phyloP scores from a whole-genome alignment of 92 coral and sea anemone genomes.

The Pocillopora meandrina region DNA sequence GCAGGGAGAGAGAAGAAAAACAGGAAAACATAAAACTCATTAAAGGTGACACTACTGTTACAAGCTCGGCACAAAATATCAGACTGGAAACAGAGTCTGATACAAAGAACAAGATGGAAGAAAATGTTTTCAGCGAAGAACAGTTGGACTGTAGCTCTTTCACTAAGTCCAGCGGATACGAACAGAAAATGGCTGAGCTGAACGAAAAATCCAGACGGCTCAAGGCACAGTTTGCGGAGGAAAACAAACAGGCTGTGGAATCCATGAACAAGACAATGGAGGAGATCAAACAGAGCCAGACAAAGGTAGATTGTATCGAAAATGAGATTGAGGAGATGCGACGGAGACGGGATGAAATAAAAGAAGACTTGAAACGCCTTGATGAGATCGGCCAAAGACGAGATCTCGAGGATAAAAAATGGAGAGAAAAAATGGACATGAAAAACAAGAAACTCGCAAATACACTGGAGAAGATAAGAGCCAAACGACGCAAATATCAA shows the following conservation, averaged over 20 bases:
- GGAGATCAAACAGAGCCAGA: slow-evolving; percentile 4
- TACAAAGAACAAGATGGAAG: neutral
- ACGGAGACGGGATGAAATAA: neutral
- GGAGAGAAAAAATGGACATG: slow-evolving; percentile 5
- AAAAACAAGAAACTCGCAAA: neutral
- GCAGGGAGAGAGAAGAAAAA: slow-evolving; percentile 6
- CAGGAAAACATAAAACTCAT: no score
- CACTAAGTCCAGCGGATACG: neutral
- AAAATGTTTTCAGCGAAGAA: neutral
- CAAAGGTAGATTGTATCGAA: neutral
- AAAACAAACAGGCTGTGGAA: neutral
- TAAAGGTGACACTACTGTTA: neutral
- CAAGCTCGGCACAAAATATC: neutral
- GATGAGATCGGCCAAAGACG: slow-evolving; percentile 2
- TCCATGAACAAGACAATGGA: neutral
- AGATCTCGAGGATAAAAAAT: slow-evolving; percentile 19
- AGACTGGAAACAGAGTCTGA: neutral
- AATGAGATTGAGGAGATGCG: slow-evolving; percentile 1
- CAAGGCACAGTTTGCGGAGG: slow-evolving; percentile 19
- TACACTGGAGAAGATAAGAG: slow-evolving; percentile 17
- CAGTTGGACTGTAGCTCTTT: neutral
- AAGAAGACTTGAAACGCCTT: slow-evolving; percentile 1
- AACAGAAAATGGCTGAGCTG: slow-evolving; percentile 5
- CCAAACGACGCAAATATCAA: neutral
- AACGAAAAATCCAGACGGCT: slow-evolving; percentile 7